Percentiles rank a stretch among this genome's conserved stretches.
Conservation (phyloP, 2,113 vertebrate species). For the Dolichallabes microphthalmus region DNA sequence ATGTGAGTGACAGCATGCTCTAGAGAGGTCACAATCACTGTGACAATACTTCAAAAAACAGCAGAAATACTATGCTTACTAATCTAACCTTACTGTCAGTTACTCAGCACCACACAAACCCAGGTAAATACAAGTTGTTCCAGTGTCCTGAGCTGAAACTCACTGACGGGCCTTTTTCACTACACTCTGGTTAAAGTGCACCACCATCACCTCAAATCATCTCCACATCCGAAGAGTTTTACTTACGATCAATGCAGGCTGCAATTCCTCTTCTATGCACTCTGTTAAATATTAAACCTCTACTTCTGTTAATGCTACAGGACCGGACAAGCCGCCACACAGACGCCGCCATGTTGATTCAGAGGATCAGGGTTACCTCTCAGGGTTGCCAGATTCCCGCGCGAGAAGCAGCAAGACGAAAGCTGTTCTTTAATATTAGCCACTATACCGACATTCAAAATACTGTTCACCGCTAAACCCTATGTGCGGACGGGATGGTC, state of each 20-base stretch:
- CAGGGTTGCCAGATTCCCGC: slow-evolving; percentile 2
- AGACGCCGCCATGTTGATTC: slow-evolving; percentile 68
- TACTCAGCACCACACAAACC: too few relatives aligned
- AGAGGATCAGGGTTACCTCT: background rate
- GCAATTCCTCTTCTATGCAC: slow-evolving; percentile 65
- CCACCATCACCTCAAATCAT: background rate
- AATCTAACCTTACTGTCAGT: background rate
- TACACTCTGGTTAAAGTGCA: background rate
- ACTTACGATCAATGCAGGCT: slow-evolving; percentile 76
- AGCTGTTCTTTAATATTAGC: background rate
- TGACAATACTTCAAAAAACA: background rate
- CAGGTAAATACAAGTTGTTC: background rate
- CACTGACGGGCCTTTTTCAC: background rate
- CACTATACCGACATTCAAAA: background rate
- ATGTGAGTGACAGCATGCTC: too few relatives aligned
- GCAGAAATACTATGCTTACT: background rate
- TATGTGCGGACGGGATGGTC: too few relatives aligned
- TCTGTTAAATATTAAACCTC: slow-evolving; percentile 48
- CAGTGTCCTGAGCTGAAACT: background rate
- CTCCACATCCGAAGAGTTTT: background rate
- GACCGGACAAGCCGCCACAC: slow-evolving; percentile 56
- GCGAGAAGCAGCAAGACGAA: background rate
- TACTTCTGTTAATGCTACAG: slow-evolving; percentile 53
- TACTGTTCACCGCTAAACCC: background rate
- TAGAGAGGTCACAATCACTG: background rate